phyloP scores from a whole-genome alignment of 2,113 vertebrate species.

The Rana temporaria region DNA sequence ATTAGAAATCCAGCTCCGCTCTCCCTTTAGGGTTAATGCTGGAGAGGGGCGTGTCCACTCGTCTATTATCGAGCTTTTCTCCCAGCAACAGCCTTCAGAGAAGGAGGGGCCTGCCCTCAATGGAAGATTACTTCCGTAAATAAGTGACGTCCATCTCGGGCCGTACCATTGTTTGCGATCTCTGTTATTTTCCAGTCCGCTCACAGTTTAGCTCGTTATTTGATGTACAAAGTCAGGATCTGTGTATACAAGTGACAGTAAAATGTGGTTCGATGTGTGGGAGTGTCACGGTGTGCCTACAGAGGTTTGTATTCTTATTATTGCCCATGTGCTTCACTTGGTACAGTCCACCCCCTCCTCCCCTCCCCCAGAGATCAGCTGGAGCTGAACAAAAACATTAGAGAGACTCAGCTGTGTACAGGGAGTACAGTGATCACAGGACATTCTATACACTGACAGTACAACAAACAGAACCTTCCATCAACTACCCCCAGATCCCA shows the following conservation, averaged over 20 bases:
- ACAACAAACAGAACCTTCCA: too few relatives aligned
- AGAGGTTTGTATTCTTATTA: neutral
- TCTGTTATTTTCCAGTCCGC: neutral
- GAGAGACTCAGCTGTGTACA: neutral
- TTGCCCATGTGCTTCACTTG: slow-evolving; percentile 1
- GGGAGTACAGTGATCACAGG: neutral
- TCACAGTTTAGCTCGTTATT: neutral
- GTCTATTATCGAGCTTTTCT: neutral
- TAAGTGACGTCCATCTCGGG: neutral
- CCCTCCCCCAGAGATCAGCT: slow-evolving; percentile 41
- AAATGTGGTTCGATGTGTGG: neutral
- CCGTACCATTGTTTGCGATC: slow-evolving; percentile 2
- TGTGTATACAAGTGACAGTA: neutral
- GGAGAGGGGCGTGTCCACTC: neutral
- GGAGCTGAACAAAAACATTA: slow-evolving; percentile 44
- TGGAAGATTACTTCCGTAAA: slow-evolving; percentile 43
- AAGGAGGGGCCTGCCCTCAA: neutral
- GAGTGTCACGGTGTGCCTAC: neutral
- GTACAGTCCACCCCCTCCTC: slow-evolving; percentile 23
- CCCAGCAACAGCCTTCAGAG: slow-evolving; percentile 17
- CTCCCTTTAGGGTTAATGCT: neutral
- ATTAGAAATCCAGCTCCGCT: neutral
- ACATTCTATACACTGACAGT: too few relatives aligned
- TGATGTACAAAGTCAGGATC: neutral
- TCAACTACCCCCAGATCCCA: too few relatives aligned